Base-by-base conservation (phyloP, 1,140 invertebrate genomes). In the Eurytemora carolleeae region DNA sequence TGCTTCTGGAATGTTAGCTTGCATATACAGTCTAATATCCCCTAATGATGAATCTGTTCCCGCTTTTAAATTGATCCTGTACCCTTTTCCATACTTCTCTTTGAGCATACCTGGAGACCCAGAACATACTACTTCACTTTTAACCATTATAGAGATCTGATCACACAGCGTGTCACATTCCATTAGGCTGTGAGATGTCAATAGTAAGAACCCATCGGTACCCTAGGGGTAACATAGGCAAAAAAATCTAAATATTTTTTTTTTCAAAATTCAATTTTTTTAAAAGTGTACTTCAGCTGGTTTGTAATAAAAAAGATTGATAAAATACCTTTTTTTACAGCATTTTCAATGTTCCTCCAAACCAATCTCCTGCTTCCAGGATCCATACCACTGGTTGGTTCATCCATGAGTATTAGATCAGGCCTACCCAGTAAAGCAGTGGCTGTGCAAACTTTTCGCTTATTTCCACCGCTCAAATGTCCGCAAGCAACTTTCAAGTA, bases 371-470 rank as follows among this genome's bases (percentile, higher is more conserved):
- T 76, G 0, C 83, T 71, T 56, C 67, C 70, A 24, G 74, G 72
- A 65, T 76, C 71, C 69, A 73, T 73, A 44, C 81, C 22, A 73
- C 72, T 20, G 2, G 72, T 73, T 24, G 71, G 72, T 64, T 73
- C 72, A 65, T 75, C 71, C 66, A 70, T 58, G 58, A 92, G 78
- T 21, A 93, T 80, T 0, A 92, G 74, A 7, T 80, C 76, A 12
- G 85, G 82, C 63, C 86, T 79, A 53, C 84, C 84, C 69, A 91
- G 69, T 24, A 81, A 66, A 22, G 86, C 85, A 65, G 91, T 78
- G 3, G 86, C 87, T 58, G 86, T 81, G 58, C 85, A 86, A 2
- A 93, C 73, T 69, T 92, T 91, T 58, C 89, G 73, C 68, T 82
- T 85, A 72, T 90, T 93, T 55, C 88, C 88, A 31, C 86, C 86